Conservation (phyloP, 2,797 vertebrate genomes). For the Schizothorax lantsangensis region DNA sequence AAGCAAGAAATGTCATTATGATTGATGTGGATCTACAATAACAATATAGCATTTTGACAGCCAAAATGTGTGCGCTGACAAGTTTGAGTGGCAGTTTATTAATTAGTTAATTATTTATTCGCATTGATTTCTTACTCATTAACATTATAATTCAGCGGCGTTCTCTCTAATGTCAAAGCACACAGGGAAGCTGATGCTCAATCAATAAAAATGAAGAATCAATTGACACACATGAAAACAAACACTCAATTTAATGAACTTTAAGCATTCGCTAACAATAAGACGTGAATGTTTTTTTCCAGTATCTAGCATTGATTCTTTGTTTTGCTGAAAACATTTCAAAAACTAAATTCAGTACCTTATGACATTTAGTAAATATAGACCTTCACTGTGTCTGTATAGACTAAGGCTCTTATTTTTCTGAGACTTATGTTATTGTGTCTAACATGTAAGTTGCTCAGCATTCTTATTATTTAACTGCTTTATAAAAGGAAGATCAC, state of each 20-base stretch:
- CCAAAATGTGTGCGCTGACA: constrained; percentile 17
- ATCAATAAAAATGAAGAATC: constrained; percentile 43
- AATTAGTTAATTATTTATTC: constrained; percentile 34
- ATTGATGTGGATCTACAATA: constrained; percentile 16
- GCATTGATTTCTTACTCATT: constrained; percentile 30
- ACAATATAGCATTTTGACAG: constrained; percentile 8
- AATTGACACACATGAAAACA: constrained; percentile 53
- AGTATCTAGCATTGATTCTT: neutral
- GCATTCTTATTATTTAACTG: neutral
- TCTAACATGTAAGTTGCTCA: neutral
- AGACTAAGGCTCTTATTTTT: neutral
- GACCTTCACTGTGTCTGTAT: neutral
- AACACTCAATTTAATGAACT: constrained; percentile 44
- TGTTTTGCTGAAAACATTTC: neutral
- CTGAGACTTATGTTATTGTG: neutral
- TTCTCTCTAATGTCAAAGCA: constrained; percentile 35
- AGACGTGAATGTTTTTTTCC: neutral
- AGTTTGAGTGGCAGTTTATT: constrained; percentile 46
- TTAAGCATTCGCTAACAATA: constrained; percentile 38
- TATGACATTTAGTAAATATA: neutral
- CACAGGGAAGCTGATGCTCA: constrained; percentile 21
- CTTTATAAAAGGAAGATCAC: no score
- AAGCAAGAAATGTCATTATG: constrained; percentile 14
- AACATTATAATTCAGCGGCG: constrained; percentile 21
- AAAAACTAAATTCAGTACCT: neutral